Evolutionary conservation across 2,888 invertebrate genomes (phyloP), one percentile per base, ranked within the genome.

Genomic region (Stramonita haemastoma): DNA sequence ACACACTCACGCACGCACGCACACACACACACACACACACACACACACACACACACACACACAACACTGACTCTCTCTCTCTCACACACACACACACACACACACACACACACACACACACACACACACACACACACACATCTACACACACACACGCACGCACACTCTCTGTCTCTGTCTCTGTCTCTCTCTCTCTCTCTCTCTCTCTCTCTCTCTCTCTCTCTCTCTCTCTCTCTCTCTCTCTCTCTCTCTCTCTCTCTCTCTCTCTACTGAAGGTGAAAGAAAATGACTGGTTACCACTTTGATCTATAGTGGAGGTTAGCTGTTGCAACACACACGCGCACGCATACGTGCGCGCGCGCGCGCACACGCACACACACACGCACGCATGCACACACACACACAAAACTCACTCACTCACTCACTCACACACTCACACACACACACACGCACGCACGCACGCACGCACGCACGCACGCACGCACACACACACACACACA

Each of bases 221-320:
- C n/a, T 79, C 79, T 79, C n/a, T 79, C 79, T 79, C n/a, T 79
- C 79, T 26, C n/a, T 79, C 79, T 79, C n/a, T 79, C 79, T 79
- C 11, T 79, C 79, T 79, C n/a, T 79, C 79, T 79, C n/a, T 79
- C 79, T 26, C n/a, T 79, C 79, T 26, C 13, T 79, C 79, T 79
- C n/a, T 79, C 79, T 79, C n/a, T 79, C 79, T 79, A 46, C 46
- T 46, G 46, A 46, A 46, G 46, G 46, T 46, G 46, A 46, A 46
- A 46, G 46, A 46, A 46, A 46, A 46, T 46, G 46, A 46, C 46
- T 46, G 46, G 46, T 46, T 8, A 46, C 46, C 46, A 8, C 46
- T 46, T 46, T 8, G 2, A 8, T 46, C 46, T 46, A 8, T 46
- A 46, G 2, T 46, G 46, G 46, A 46, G 46, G 46, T 46, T 46